Percentiles rank a stretch among this genome's conserved stretches.
Conservation (phyloP, 2,888 invertebrate species). For the Oegoconia quadripuncta region DNA sequence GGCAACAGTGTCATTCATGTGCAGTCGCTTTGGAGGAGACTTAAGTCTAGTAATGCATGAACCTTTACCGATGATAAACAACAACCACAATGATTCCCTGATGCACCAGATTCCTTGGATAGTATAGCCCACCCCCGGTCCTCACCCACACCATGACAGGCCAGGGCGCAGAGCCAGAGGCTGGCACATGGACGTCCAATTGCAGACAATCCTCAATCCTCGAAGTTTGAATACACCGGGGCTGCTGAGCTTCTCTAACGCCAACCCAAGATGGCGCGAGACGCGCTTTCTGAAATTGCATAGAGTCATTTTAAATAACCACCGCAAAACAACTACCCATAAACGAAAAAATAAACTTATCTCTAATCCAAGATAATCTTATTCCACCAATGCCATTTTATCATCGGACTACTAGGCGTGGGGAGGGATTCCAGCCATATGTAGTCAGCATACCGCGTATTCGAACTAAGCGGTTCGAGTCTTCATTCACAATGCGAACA, state of each 20-base stretch:
- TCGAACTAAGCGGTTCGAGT: too few species aligned
- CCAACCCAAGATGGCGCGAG: constrained; percentile 56
- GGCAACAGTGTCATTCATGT: too few species aligned
- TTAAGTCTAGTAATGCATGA: too few species aligned
- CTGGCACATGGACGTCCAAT: constrained; percentile 82
- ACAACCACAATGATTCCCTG: constrained; percentile 52
- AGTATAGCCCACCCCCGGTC: constrained; percentile 43
- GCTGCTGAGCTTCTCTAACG: constrained; percentile 39
- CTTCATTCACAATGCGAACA: too few species aligned
- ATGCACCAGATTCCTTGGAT: constrained; percentile 48
- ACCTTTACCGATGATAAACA: constrained; percentile 53
- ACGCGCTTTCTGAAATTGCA: constrained; percentile 44
- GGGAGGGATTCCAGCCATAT: too few species aligned
- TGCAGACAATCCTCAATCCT: constrained; percentile 81
- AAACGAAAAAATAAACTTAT: too few species aligned
- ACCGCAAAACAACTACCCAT: neutral
- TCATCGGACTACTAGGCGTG: too few species aligned
- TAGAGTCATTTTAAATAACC: neutral
- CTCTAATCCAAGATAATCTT: too few species aligned
- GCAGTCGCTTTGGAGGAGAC: too few species aligned
- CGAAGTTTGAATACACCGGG: constrained; percentile 40
- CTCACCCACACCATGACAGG: constrained; percentile 63
- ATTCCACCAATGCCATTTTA: too few species aligned
- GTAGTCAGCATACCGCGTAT: too few species aligned
- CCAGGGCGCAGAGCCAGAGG: constrained; percentile 39